Evolutionary conservation across 2,888 invertebrate species (phyloP).

Genomic region (Lycia hirtaria): DNA sequence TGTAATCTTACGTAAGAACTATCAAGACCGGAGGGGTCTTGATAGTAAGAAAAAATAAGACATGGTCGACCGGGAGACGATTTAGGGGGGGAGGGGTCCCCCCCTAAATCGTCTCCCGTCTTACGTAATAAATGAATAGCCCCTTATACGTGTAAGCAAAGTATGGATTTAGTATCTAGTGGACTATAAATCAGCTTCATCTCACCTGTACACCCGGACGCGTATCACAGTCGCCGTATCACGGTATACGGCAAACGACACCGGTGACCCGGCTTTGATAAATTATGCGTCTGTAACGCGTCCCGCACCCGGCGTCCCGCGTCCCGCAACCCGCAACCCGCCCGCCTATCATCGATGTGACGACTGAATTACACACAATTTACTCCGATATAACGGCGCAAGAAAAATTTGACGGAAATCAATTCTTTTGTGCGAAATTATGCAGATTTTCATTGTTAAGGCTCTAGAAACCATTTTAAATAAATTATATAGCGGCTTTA

Average conservation of each 20-base stretch:
- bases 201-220: conserved; percentile 32
- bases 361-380: conserved; percentile 52
- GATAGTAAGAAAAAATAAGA: no score
- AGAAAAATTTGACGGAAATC: conserved; percentile 1
- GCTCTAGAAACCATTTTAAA: no score
- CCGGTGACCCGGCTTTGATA: conserved; percentile 52
- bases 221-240: conserved; percentile 6
- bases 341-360: conserved; percentile 49
- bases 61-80: no score
- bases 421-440: no score
- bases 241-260: conserved; percentile 20
- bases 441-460: no score
- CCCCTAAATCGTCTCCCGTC: no score
- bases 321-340: no score
- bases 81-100: no score
- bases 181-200: conserved; percentile 42
- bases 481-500: no score
- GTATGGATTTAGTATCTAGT: conserved; percentile 42
- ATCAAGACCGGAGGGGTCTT: no score
- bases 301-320: conserved; percentile 37
- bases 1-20: no score
- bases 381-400: conserved; percentile 37
- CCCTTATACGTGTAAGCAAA: conserved; percentile 40
- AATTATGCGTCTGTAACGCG: conserved; percentile 53
- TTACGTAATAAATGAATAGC: no score